Evolutionary conservation across 2,888 invertebrate genomes (phyloP), one percentile per base, ranked within the genome.

Genomic region (Monochamus alternatus): DNA sequence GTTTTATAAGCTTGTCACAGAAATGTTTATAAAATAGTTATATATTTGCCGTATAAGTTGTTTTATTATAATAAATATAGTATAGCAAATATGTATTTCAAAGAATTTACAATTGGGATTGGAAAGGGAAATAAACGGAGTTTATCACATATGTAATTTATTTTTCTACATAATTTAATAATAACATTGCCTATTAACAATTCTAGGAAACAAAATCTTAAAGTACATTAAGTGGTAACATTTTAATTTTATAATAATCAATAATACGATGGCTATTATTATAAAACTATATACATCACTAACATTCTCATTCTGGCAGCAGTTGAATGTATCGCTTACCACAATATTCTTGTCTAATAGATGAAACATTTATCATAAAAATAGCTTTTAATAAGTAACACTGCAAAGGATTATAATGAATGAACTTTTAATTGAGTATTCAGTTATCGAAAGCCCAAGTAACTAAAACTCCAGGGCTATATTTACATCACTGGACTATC

Each of bases 201-300:
- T 85, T 85, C 85, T 85, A 85, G 80, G 82, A 86, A 86, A 85
- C 84, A 82, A 85, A 85, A 80, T 81, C 63, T 79, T 78, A 82
- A 71, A 84, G 75, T 82, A 84, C 84, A 84, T 80, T 83, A 80
- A 82, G 78, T 79, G 78, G 78, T 84, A 83, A 83, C 82, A 82
- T 81, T 84, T 83, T 75, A 78, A 77, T 72, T 79, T 73, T 77
- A 77, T 79, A 83, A 81, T 83, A 80, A 82, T 82, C 78, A 83
- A 81, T 83, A 80, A 82, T 82, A 84, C 82, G 83, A 83, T 81
- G 81, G 84, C 84, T 85, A 86, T 83, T 83, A 83, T 85, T 86
- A 86, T 85, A 86, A 86, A 86, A 86, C 86, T 86, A 86, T 86
- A 83, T 86, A 86, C 86, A 85, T 84, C 82, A 85, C 85, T 85